Evolutionary conservation across 2,888 invertebrate genomes (phyloP), one percentile per base, ranked within the genome.

Genomic region (Nymphalis c-album): DNA sequence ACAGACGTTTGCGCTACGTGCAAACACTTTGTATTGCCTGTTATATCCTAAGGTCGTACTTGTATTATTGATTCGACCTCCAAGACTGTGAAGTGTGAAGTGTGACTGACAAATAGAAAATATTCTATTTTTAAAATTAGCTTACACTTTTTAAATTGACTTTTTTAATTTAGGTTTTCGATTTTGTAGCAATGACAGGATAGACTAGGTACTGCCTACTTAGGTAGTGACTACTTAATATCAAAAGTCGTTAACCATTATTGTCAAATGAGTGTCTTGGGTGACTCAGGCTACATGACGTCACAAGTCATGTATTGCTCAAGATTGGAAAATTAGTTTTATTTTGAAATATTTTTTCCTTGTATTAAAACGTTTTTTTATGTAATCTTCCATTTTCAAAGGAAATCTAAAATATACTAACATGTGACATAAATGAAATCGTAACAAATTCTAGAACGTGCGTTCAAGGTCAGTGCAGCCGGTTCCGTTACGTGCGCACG

Each of bases 21-120:
- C 60, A 35, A 26, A 55, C 35, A 68, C 78, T 77, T 76, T 50
- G 48, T 62, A 70, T 66, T 22, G 64, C 63, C 48, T 59, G 55
- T 59, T 69, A 64, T 69, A 53, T 76, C 75, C 74, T 80, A 77
- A 82, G 83, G 82, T 75, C 80, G 64, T 26, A 69, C 73, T 22
- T 35, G 68, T 74, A 81, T 26, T 55, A 55, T 83, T 82, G 78
- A 77, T 78, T 73, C 73, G 79, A 82, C 83, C 82, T 83, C 76
- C 48, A 60, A 57, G 69, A 51, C 58, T 64, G 63, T 55, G 58
- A 50, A 64, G 60, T 64, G 63, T 55, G 58, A 50, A 64, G 60
- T 68, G 68, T 10, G 50, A 48, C 48, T 47, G 26, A 13, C 45
- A 50, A 46, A 59, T 47, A 48, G 46, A 40, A 60, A 60, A 50